Base-by-base conservation (phyloP, 1,140 invertebrate genomes). In the Plutomurus gul region DNA sequence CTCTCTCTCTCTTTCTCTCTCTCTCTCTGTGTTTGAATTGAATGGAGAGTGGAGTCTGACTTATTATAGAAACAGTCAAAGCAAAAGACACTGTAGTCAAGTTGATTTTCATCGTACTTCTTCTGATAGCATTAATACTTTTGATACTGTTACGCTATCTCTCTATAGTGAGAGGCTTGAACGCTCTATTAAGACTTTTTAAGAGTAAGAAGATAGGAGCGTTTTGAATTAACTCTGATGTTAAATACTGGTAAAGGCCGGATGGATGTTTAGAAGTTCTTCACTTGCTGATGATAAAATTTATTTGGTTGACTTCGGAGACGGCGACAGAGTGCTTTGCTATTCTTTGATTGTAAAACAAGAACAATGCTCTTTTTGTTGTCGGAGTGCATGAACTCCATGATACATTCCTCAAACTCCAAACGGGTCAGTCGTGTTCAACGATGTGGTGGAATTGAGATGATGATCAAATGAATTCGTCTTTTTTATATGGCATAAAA, bases 301-400 rank as follows among this genome's bases (percentile, higher is more conserved):
- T 75, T 75, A 75, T 75, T 75, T 51, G 73, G 36, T 75, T 46
- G 73, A 27, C 56, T 65, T 49, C 13, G 30, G 43, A 25, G 37
- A 76, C 18, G 75, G 49, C 46, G 75, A 56, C 46, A 56, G 49
- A 36, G 47, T 75, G 40, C 43, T 20, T 27, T 75, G 25, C 73
- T 49, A 46, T 49, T 49, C 43, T 75, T 43, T 72, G 36, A 40
- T 72, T 43, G 18, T 72, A 22, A 46, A 46, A 72, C 25, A 46
- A 72, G 72, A 74, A 76, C 75, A 76, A 76, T 76, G 75, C 47
- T 51, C 75, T 76, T 76, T 51, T 76, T 76, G 75, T 76, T 76
- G 75, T 76, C 75, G 46, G 75, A 76, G 75, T 51, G 75, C 47
- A 76, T n/a, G 39, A 76, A 74, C 72, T 49, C 39, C n/a, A 33